A percentile compares a stretch with the other conserved stretches of the same genome.
phyloP scores from a whole-genome alignment of 2,888 invertebrate species.

The Mystacides longicornis region DNA sequence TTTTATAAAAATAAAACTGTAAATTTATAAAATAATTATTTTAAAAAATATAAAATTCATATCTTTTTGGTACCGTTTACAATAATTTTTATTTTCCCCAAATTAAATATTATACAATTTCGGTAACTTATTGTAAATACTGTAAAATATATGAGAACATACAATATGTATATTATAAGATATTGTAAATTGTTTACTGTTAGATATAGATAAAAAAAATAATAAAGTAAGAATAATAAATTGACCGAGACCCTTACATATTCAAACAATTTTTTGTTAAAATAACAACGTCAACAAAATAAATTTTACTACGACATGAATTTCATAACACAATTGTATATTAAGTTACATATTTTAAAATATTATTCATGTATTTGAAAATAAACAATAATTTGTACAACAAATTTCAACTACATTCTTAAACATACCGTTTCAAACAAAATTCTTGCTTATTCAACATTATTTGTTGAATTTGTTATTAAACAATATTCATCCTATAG shows the following conservation, averaged over 20 bases:
- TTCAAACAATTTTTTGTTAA: background rate
- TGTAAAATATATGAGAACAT: background rate
- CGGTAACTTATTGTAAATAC: background rate
- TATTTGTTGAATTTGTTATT: too few relatives aligned
- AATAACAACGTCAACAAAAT: slow-evolving; percentile 23
- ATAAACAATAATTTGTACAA: too few relatives aligned
- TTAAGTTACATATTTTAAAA: too few relatives aligned
- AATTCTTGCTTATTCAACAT: too few relatives aligned
- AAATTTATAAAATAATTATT: background rate
- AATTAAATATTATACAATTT: too few relatives aligned
- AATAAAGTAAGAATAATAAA: slow-evolving; percentile 13
- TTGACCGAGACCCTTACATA: slow-evolving; percentile 21
- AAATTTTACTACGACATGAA: slow-evolving; percentile 1
- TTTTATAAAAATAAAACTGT: background rate
- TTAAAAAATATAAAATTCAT: background rate
- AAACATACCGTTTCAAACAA: too few relatives aligned
- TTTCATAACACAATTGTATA: background rate
- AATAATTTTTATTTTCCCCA: background rate
- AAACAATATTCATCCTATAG: too few relatives aligned
- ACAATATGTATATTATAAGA: slow-evolving; percentile 16
- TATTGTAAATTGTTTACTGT: slow-evolving; percentile 20
- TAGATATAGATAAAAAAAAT: slow-evolving; percentile 10
- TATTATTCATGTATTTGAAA: too few relatives aligned
- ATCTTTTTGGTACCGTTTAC: background rate
- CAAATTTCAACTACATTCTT: too few relatives aligned